Percentiles rank a stretch among this genome's conserved stretches.
Conservation (phyloP, 2,888 invertebrate genomes). For the Megamerina dolium region DNA sequence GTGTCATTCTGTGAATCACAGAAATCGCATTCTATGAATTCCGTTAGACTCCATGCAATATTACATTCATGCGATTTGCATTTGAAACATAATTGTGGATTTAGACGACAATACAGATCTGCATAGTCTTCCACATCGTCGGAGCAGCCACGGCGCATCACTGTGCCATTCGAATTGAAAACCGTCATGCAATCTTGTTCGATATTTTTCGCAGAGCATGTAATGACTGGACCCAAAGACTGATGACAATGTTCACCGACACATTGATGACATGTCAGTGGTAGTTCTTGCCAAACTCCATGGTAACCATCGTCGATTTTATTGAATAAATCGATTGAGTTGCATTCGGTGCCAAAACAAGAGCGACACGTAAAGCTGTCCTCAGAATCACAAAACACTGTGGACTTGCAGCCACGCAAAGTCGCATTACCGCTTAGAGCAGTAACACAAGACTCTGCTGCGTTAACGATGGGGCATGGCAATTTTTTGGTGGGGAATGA, state of each 20-base stretch:
- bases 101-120: constrained; percentile 33
- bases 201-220: constrained; percentile 26
- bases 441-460: constrained; percentile 34
- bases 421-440: constrained; percentile 30
- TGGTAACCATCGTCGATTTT: constrained; percentile 35
- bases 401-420: constrained; percentile 38
- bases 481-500: constrained; percentile 26
- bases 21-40: constrained; percentile 32
- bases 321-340: constrained; percentile 35
- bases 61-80: constrained; percentile 47
- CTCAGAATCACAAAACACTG: constrained; percentile 27
- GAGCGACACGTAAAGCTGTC: constrained; percentile 35
- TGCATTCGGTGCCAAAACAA: constrained; percentile 35
- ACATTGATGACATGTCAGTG: constrained; percentile 37
- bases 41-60: constrained; percentile 29
- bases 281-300: constrained; percentile 40
- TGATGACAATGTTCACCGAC: constrained; percentile 31
- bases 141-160: constrained; percentile 37
- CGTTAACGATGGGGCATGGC: constrained; percentile 28
- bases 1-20: constrained; percentile 32
- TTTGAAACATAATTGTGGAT: constrained; percentile 30
- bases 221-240: constrained; percentile 32
- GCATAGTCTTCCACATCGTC: constrained; percentile 40
- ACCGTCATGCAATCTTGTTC: constrained; percentile 42
- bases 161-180: constrained; percentile 29